Evolutionary conservation across 2,888 invertebrate species (phyloP).

Genomic region (Villa cingulata): DNA sequence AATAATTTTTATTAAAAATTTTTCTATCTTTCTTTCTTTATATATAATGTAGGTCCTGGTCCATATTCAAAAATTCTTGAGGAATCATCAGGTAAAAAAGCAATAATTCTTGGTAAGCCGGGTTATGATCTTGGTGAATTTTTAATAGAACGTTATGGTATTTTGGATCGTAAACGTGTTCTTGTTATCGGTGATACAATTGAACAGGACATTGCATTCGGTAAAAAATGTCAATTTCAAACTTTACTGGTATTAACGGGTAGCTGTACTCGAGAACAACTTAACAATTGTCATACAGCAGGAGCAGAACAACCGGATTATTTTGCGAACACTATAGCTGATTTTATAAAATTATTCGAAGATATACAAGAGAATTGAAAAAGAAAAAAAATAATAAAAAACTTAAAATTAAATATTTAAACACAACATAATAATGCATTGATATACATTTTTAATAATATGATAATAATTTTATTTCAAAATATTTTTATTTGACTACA

Average conservation of each 20-base stretch:
- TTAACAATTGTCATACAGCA: conserved; percentile 12
- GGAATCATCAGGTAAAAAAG: conserved; percentile 26
- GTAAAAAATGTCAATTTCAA: conserved; percentile 52
- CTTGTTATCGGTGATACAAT: conserved; percentile 80
- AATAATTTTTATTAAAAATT: not conserved
- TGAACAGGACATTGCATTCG: conserved; percentile 67
- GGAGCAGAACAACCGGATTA: conserved; percentile 24
- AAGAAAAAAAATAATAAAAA: not conserved
- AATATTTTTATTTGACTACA: no score
- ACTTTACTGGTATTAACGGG: conserved; percentile 60
- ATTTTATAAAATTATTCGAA: conserved; percentile 23
- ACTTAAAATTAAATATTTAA: no score
- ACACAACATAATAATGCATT: no score
- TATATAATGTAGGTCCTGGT: conserved; percentile 32
- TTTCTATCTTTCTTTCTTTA: not conserved
- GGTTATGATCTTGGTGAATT: conserved; percentile 28
- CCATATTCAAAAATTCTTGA: conserved; percentile 30
- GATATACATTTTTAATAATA: no score
- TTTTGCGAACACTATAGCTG: conserved; percentile 27
- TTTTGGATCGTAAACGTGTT: conserved; percentile 48
- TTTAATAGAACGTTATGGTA: conserved; percentile 21
- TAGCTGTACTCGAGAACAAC: conserved; percentile 20
- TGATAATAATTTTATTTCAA: no score
- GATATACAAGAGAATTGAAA: conserved; percentile 17
- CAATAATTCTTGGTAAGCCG: conserved; percentile 37